These are phyloP conservation scores for Poecilia gillii DNA, from an alignment of 2,797 vertebrate genomes.

Conservation along the genomic window DNA sequence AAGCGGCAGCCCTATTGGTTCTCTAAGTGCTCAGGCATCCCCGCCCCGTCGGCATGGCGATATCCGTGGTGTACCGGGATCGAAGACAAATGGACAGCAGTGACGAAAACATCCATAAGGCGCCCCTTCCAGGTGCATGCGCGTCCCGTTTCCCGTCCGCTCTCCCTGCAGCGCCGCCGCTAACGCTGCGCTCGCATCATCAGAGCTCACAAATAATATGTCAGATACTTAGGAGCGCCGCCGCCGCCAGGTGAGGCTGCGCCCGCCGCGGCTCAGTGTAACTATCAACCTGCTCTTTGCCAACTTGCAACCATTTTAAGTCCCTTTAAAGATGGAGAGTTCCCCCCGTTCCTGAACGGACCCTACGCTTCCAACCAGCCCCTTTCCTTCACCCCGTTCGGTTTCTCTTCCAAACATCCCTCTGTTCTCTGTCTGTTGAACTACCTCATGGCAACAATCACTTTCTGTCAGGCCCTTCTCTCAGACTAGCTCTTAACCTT, in stretches of 20 bases:
- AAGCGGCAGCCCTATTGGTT: slow-evolving; percentile 73
- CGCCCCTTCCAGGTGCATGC: slow-evolving; percentile 76
- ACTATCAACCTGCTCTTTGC: slow-evolving; percentile 85
- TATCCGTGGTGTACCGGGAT: slow-evolving; percentile 69
- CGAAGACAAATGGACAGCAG: slow-evolving; percentile 76
- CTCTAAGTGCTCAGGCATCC: slow-evolving; percentile 66
- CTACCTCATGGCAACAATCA: slow-evolving; percentile 62
- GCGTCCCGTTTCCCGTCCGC: slow-evolving; percentile 19
- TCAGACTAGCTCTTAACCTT: slow-evolving; percentile 63
- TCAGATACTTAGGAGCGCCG: slow-evolving; percentile 47
- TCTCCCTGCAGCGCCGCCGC: neutral
- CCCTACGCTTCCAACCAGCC: slow-evolving; percentile 65
- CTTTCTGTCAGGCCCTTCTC: slow-evolving; percentile 71
- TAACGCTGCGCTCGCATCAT: slow-evolving; percentile 38
- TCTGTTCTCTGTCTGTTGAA: slow-evolving; percentile 44
- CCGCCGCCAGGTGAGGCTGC: slow-evolving; percentile 40
- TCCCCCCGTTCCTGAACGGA: slow-evolving; percentile 69
- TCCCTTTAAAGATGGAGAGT: slow-evolving; percentile 76
- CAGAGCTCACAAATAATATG: slow-evolving; percentile 22
- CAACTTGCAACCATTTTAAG: slow-evolving; percentile 81
- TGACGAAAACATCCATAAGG: slow-evolving; percentile 50
- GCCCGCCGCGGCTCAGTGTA: slow-evolving; percentile 62
- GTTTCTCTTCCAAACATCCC: slow-evolving; percentile 70
- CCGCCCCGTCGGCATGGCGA: slow-evolving; percentile 54
- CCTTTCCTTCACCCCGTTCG: slow-evolving; percentile 64